These are phyloP conservation scores for Takifugu bimaculatus DNA, from an alignment of 2,113 vertebrate species.

Conservation along the genomic window DNA sequence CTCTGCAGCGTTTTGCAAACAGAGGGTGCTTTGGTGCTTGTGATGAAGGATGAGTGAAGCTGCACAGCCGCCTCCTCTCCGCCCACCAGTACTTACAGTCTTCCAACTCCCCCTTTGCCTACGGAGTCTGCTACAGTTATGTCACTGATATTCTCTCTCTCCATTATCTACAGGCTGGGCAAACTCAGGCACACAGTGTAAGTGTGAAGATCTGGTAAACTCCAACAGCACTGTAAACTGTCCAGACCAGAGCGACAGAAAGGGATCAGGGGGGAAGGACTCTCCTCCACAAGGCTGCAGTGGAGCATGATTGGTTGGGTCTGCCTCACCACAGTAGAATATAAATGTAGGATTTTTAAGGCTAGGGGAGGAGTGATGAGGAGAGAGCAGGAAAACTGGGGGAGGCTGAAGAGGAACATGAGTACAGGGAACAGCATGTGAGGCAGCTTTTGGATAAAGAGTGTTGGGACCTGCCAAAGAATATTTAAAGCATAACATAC, in stretches of 20 bases:
- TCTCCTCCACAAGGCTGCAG: slow-evolving; percentile 47
- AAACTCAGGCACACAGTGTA: slow-evolving; percentile 46
- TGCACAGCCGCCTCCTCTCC: slow-evolving; percentile 60
- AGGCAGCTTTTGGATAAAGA: not conserved
- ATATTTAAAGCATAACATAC: not conserved
- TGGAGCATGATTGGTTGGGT: slow-evolving; percentile 50
- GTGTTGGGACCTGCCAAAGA: not conserved
- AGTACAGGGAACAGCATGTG: not conserved
- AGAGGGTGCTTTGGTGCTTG: slow-evolving; percentile 37
- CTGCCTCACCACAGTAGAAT: slow-evolving; percentile 51
- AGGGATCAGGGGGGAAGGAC: slow-evolving; percentile 18
- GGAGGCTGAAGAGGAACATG: slow-evolving; percentile 6
- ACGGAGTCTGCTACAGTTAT: slow-evolving; percentile 49
- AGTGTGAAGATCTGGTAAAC: slow-evolving; percentile 51
- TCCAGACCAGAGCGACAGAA: slow-evolving; percentile 18
- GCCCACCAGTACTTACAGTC: slow-evolving; percentile 60
- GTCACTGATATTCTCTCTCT: slow-evolving; percentile 32
- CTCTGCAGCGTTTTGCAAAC: slow-evolving; percentile 15
- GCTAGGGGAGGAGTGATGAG: slow-evolving; percentile 13
- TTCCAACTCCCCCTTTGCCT: slow-evolving; percentile 55
- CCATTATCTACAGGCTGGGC: slow-evolving; percentile 29
- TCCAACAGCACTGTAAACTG: slow-evolving; percentile 35
- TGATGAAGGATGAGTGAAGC: slow-evolving; percentile 52
- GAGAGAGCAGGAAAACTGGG: slow-evolving; percentile 8
- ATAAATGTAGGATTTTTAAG: slow-evolving; percentile 51